Evolutionary conservation across 2,888 invertebrate genomes (phyloP).

Genomic region (Himalopsyche japonica): DNA sequence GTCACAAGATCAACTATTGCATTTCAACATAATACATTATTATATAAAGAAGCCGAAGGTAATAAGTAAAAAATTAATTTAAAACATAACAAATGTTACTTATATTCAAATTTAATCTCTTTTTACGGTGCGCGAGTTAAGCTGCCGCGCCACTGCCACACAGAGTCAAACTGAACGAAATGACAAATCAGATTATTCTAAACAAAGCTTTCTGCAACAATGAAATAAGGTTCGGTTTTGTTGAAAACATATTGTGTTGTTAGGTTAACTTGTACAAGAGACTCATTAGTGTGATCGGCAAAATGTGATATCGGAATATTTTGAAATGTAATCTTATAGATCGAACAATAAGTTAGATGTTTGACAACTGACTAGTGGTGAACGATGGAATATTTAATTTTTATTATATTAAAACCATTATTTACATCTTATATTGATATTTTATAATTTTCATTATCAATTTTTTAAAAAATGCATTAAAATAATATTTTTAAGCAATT

Average conservation of each 20-base stretch:
- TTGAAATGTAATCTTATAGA: slow-evolving; percentile 20
- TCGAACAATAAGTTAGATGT: slow-evolving; percentile 25
- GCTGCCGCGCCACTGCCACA: slow-evolving; percentile 8
- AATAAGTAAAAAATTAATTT: slow-evolving; percentile 36
- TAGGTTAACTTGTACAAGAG: not conserved
- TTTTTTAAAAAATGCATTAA: no score
- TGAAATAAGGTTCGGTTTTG: not conserved
- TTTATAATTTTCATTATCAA: no score
- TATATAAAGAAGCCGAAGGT: slow-evolving; percentile 24
- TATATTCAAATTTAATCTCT: slow-evolving; percentile 36
- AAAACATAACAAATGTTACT: slow-evolving; percentile 38
- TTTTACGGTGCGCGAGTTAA: slow-evolving; percentile 23
- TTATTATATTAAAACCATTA: not conserved
- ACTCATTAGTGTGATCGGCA: slow-evolving; percentile 2
- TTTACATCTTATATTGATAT: no score
- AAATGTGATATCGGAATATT: slow-evolving; percentile 23
- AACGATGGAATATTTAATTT: not conserved
- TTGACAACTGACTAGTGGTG: not conserved
- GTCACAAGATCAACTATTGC: not conserved
- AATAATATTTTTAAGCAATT: no score
- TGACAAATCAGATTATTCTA: not conserved
- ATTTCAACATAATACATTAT: slow-evolving; percentile 6
- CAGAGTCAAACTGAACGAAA: not conserved
- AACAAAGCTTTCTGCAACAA: not conserved
- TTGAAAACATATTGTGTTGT: not conserved